These are phyloP conservation scores for Cryptomyrus ogoouensis DNA, from an alignment of 2,113 vertebrate genomes.

Conservation along the genomic window DNA sequence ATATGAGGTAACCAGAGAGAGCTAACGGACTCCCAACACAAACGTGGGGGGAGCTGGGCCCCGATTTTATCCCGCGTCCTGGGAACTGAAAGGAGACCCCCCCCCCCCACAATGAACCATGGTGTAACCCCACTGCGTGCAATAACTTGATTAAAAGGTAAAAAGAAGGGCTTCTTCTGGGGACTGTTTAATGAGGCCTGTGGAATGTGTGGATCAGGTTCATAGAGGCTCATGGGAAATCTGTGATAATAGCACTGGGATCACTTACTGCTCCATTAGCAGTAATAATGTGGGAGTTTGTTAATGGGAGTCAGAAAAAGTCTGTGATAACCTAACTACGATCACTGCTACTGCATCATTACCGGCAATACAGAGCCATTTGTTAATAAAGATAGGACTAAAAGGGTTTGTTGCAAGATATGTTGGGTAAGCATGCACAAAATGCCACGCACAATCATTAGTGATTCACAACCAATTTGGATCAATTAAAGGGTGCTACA, in stretches of 20 bases:
- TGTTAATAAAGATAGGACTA: not conserved
- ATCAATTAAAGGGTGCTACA: not conserved
- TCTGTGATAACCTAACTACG: not conserved
- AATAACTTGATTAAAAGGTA: slow-evolving; percentile 8
- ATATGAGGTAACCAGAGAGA: not conserved
- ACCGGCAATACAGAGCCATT: not conserved
- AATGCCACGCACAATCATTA: not conserved
- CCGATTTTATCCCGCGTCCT: not conserved
- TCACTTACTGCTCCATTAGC: not conserved
- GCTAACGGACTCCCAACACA: not conserved
- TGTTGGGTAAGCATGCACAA: not conserved
- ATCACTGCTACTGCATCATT: not conserved
- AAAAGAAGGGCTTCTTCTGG: not conserved
- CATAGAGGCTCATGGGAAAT: slow-evolving; percentile 11
- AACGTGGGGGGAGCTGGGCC: not conserved
- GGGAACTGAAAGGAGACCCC: not conserved
- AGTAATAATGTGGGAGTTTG: slow-evolving; percentile 7
- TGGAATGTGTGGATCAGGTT: not conserved
- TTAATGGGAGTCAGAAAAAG: slow-evolving; percentile 1
- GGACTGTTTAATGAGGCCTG: slow-evolving; percentile 2
- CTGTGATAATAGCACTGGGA: not conserved
- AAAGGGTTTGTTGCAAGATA: not conserved
- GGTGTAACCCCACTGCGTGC: not conserved
- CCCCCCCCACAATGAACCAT: not conserved
- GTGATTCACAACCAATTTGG: not conserved